Base-by-base conservation (phyloP, 1,140 invertebrate genomes). In the Agraylea sexmaculata region DNA sequence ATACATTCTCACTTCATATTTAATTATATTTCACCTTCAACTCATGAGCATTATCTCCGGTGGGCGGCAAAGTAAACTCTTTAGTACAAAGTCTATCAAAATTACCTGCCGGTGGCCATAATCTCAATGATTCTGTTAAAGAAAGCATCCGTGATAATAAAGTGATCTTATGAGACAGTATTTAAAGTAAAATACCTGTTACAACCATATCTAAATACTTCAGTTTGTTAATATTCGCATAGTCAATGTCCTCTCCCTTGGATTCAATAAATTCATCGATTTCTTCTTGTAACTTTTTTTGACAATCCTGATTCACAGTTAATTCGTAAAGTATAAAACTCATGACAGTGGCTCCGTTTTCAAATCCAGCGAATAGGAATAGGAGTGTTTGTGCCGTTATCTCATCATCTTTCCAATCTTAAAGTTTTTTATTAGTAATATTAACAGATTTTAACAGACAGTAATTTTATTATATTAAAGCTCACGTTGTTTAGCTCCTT, bases 351-450 rank as follows among this genome's bases (percentile, higher is more conserved):
- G 75, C 65, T 0, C 73, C 63, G 0, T 77, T 77, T 2, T 81
- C 77, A 34, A 74, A 79, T 6, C 80, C 78, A 42, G 70, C 75
- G 4, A 77, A 46, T 40, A 75, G 68, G 45, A 76, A 75, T 0
- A 73, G 40, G 0, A 71, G 51, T 40, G 64, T 53, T 58, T 67
- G 57, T 0, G 71, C 69, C 1, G 68, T 55, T 0, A 76, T 54
- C 39, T 75, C 72, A 2, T 58, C 53, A 17, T 74, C 66, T 0
- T 60, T 56, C 62, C 73, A 67, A 0, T 59, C 58, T 53, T 41
- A 6, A 53, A 53, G n/a, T n/a, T n/a, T n/a, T n/a, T n/a, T n/a
- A n/a, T n/a, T n/a, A n/a, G n/a, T n/a, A n/a, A n/a, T n/a, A n/a
- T n/a, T n/a, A n/a, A n/a, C n/a, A n/a, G n/a, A n/a, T n/a, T n/a